Percentiles rank a stretch among this genome's conserved stretches.
phyloP scores from a whole-genome alignment of 2,888 invertebrate genomes.

The Sisyra terminalis region DNA sequence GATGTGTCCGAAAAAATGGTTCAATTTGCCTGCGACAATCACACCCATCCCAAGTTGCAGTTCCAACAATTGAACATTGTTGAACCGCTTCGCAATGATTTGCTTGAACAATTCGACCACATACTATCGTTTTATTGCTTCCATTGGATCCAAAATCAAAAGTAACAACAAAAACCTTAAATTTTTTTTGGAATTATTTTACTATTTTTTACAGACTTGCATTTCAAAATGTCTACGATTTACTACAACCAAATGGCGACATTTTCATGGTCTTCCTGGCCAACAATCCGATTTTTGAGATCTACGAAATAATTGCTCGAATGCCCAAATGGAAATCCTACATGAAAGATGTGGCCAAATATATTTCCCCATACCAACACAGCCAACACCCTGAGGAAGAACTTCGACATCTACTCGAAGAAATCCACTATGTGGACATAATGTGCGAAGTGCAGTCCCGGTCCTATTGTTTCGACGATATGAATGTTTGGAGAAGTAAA shows the following conservation, averaged over 20 bases:
- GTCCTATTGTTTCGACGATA: slow-evolving; percentile 37
- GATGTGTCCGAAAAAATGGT: slow-evolving; percentile 61
- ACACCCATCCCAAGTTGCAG: slow-evolving; percentile 27
- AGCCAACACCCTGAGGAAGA: slow-evolving; percentile 38
- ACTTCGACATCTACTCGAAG: slow-evolving; percentile 34
- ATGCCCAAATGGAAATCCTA: slow-evolving; percentile 42
- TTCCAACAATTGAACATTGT: slow-evolving; percentile 42
- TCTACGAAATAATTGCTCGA: slow-evolving; percentile 43
- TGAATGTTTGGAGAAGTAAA: slow-evolving; percentile 39
- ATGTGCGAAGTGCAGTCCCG: slow-evolving; percentile 41
- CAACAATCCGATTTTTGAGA: slow-evolving; percentile 48
- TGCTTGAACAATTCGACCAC: slow-evolving; percentile 38
- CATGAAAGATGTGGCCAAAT: slow-evolving; percentile 46
- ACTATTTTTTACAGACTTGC: slow-evolving; percentile 30
- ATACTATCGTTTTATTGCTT: slow-evolving; percentile 62
- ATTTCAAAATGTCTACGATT: slow-evolving; percentile 42
- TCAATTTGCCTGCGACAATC: slow-evolving; percentile 39
- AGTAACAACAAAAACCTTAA: slow-evolving; percentile 29
- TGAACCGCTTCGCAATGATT: slow-evolving; percentile 28
- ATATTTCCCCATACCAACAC: slow-evolving; percentile 50
- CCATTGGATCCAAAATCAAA: slow-evolving; percentile 62
- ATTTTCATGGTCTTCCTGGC: slow-evolving; percentile 51
- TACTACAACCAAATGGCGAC: slow-evolving; percentile 51
- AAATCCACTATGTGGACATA: slow-evolving; percentile 41
- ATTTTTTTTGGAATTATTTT: not conserved